A percentile compares a stretch with the other conserved stretches of the same genome.
phyloP scores from a whole-genome alignment of 2,888 invertebrate species.

The Coenonympha glycerion region DNA sequence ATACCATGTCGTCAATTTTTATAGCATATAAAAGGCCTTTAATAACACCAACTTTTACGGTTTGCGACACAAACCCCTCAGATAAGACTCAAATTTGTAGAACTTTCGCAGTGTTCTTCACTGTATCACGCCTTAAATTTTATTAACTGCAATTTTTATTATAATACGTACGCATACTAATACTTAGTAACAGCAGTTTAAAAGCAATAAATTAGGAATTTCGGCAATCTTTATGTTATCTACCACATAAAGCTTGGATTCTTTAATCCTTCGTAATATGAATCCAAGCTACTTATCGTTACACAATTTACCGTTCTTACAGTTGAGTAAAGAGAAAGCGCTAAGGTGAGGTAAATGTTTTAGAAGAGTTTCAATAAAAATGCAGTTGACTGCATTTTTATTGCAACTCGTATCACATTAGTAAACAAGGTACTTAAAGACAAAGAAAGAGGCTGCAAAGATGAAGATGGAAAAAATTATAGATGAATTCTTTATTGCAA shows the following conservation, averaged over 20 bases:
- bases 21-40: background rate
- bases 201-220: background rate
- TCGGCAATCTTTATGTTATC: background rate
- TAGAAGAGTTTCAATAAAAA: too few relatives aligned
- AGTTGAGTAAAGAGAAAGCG: background rate
- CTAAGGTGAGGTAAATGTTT: too few relatives aligned
- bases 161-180: background rate
- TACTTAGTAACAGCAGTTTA: background rate
- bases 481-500: too few relatives aligned
- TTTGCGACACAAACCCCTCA: background rate
- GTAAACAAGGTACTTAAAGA: too few relatives aligned
- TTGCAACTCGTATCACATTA: too few relatives aligned
- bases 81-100: background rate
- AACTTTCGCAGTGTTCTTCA: background rate
- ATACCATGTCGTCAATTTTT: background rate
- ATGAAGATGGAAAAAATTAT: too few relatives aligned
- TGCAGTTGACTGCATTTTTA: too few relatives aligned
- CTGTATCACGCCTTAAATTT: background rate
- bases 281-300: background rate
- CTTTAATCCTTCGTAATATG: background rate
- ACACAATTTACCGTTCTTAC: background rate
- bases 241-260: background rate
- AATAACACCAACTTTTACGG: background rate
- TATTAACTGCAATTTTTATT: conserved; percentile 2
- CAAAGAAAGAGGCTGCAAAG: too few relatives aligned